phyloP scores from a whole-genome alignment of 2,888 invertebrate species.

The Andrena dorsata region DNA sequence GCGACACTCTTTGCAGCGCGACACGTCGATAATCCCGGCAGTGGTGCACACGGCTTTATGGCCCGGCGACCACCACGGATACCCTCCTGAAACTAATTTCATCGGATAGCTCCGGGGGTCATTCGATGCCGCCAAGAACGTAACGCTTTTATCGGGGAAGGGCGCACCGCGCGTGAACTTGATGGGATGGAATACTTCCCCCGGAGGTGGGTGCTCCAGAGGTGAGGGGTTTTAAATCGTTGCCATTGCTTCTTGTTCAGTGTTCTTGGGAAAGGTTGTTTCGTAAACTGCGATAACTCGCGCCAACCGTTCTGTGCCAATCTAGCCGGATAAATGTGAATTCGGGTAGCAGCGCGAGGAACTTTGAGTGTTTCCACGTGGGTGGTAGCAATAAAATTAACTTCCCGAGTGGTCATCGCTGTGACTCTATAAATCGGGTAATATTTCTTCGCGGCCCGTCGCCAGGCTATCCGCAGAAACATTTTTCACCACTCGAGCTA shows the following conservation, averaged over 20 bases:
- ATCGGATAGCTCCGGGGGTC: slow-evolving; percentile 53
- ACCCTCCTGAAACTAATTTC: slow-evolving; percentile 68
- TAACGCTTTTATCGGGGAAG: slow-evolving; percentile 69
- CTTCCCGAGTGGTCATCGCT: too few species aligned
- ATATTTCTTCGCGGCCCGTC: too few species aligned
- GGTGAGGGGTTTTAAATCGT: slow-evolving; percentile 26
- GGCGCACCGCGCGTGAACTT: slow-evolving; percentile 26
- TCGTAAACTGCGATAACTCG: slow-evolving; percentile 10
- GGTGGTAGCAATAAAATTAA: too few species aligned
- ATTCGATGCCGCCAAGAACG: slow-evolving; percentile 59
- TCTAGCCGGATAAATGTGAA: too few species aligned
- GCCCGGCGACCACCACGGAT: slow-evolving; percentile 16
- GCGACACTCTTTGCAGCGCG: slow-evolving; percentile 48
- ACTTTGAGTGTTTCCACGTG: too few species aligned
- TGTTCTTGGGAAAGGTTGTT: not conserved
- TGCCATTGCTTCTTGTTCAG: not conserved
- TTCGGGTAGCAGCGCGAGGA: too few species aligned
- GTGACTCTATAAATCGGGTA: too few species aligned
- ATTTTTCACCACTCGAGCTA: too few species aligned
- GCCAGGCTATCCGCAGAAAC: too few species aligned
- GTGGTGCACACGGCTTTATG: slow-evolving; percentile 55
- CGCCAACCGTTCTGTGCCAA: too few species aligned
- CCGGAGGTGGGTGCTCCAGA: slow-evolving; percentile 21
- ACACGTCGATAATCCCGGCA: slow-evolving; percentile 59
- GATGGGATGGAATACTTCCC: slow-evolving; percentile 53